Evolutionary conservation across 2,797 vertebrate species (phyloP).

Genomic region (Chaenodraco wilsoni): DNA sequence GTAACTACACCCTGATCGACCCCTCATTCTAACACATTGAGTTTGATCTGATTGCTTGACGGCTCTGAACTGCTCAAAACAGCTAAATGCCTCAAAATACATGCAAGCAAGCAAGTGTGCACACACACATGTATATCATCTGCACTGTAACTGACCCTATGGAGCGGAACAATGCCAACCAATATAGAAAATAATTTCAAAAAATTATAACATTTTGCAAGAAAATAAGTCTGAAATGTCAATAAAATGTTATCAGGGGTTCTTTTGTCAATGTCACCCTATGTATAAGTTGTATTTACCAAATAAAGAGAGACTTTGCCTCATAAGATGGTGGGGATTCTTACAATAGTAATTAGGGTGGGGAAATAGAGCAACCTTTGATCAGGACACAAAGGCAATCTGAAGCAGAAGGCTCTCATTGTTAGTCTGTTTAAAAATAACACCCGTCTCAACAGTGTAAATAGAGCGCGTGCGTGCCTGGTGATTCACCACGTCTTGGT

Average conservation of each 20-base stretch:
- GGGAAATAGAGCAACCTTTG: slow-evolving; percentile 9
- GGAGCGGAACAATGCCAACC: too few species aligned
- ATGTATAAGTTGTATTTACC: not conserved
- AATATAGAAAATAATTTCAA: too few species aligned
- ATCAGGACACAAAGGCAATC: slow-evolving; percentile 7
- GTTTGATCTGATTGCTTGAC: not conserved
- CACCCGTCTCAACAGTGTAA: slow-evolving; percentile 2
- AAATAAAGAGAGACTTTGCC: not conserved
- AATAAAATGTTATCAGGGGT: too few species aligned
- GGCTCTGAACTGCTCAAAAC: not conserved
- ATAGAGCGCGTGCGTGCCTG: not conserved
- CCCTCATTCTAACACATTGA: not conserved
- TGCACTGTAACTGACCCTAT: too few species aligned
- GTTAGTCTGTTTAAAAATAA: slow-evolving; percentile 22
- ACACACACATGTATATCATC: not conserved
- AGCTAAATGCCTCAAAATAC: not conserved
- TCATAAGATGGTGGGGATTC: not conserved
- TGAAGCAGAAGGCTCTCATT: not conserved
- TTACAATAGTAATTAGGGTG: not conserved
- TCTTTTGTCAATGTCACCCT: not conserved
- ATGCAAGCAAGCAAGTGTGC: not conserved
- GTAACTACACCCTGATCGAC: slow-evolving; percentile 20
- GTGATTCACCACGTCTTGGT: not conserved
- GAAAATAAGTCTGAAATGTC: too few species aligned
- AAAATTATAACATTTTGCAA: too few species aligned